These are phyloP conservation scores for Ceratothoa steindachneri DNA, from an alignment of 2,888 invertebrate species.

Conservation along the genomic window DNA sequence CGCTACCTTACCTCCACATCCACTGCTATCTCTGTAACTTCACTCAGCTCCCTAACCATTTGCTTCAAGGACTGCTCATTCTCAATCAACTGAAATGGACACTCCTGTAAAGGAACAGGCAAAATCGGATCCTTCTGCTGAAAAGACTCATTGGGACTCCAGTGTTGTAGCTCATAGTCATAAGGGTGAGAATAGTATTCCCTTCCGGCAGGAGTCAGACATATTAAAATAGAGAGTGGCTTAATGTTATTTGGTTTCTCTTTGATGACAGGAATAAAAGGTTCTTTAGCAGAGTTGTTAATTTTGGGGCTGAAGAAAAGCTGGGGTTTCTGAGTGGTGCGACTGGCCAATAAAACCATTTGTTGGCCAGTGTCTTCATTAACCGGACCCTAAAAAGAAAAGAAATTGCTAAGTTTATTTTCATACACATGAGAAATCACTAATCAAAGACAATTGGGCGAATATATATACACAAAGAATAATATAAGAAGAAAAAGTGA, in stretches of 20 bases:
- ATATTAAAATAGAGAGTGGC: conserved; percentile 69
- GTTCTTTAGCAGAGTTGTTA: conserved; percentile 68
- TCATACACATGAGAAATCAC: neutral
- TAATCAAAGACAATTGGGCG: neutral
- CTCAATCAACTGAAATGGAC: conserved; percentile 66
- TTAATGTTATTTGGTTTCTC: conserved; percentile 83
- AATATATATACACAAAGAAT: neutral
- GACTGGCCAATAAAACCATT: conserved; percentile 42
- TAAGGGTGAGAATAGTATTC: conserved; percentile 76
- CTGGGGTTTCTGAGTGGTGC: conserved; percentile 65
- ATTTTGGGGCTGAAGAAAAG: conserved; percentile 66
- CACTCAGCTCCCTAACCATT: conserved; percentile 65
- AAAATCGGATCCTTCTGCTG: conserved; percentile 54
- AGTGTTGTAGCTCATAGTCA: conserved; percentile 73
- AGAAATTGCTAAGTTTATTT: no score
- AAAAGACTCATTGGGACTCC: conserved; percentile 59
- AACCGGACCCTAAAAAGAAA: conserved; percentile 21
- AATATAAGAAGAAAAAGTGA: neutral
- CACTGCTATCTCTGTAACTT: conserved; percentile 72
- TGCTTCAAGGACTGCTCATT: conserved; percentile 62
- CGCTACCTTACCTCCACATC: conserved; percentile 66
- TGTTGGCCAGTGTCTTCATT: conserved; percentile 50
- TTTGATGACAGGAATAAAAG: conserved; percentile 78
- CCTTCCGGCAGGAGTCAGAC: conserved; percentile 62
- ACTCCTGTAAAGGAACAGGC: conserved; percentile 60